Evolutionary conservation across 2,888 invertebrate species (phyloP).

Genomic region (Exocentrus adspersus): DNA sequence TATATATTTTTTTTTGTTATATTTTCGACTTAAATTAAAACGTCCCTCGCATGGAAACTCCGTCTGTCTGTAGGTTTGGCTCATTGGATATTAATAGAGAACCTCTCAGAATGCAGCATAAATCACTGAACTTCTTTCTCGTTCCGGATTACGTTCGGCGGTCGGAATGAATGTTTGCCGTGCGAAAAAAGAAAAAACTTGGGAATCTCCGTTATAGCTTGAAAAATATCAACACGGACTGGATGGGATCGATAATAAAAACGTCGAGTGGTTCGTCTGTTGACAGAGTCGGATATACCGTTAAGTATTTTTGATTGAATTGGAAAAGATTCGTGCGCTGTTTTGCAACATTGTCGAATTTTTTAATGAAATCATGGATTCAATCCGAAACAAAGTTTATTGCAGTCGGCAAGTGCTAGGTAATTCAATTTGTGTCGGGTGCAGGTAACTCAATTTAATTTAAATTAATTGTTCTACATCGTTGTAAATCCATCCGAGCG

Average conservation of each 20-base stretch:
- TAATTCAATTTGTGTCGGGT: constrained; percentile 2
- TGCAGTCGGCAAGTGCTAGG: not conserved
- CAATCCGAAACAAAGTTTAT: too few species aligned
- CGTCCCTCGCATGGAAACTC: too few species aligned
- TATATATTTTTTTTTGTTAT: too few species aligned
- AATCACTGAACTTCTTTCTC: not conserved
- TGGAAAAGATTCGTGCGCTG: too few species aligned
- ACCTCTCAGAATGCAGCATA: not conserved
- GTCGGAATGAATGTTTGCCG: not conserved
- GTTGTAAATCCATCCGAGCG: too few species aligned
- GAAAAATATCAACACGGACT: not conserved
- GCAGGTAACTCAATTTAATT: not conserved
- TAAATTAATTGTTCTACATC: too few species aligned
- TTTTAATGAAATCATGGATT: too few species aligned
- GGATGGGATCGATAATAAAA: not conserved
- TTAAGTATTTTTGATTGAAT: too few species aligned
- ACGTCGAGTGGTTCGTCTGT: not conserved
- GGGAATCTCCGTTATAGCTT: not conserved
- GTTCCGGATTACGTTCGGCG: not conserved
- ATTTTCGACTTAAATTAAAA: too few species aligned
- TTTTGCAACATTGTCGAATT: too few species aligned
- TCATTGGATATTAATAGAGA: not conserved
- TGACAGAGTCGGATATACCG: not conserved
- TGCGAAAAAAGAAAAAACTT: not conserved
- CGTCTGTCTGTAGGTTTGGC: too few species aligned